Evolutionary conservation across 2,797 vertebrate genomes (phyloP), one percentile per base, ranked within the genome.

Genomic region (Vespertilio murinus): DNA sequence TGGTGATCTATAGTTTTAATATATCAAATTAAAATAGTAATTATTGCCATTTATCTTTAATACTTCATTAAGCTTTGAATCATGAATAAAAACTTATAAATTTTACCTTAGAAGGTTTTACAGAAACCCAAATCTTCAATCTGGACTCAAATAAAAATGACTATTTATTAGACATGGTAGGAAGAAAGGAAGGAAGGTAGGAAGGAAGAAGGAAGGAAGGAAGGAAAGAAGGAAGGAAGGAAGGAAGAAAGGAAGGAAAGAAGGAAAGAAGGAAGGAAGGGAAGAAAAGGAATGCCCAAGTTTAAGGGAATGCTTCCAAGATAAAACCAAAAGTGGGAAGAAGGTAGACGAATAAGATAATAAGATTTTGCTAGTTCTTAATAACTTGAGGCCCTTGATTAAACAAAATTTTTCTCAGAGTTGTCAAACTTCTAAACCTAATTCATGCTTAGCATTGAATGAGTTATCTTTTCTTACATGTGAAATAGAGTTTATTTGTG

Each of bases 371-470:
- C 14, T 64, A 59, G 12, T 73, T 92, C 45, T 81, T 93, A 73
- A 69, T n/a, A 88, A 88, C 5, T 22, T 18, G 14, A 83, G 13
- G 30, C 74, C 42, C 13, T 65, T 83, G 4, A 59, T 87, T 45
- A 84, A 18, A 59, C 18, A 54, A 16, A 56, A 13, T 35, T 87
- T 59, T 70, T 35, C 77, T 38, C 3, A 79, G 23, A 18, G 8
- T 81, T 54, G 9, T 86, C 52, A 87, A 87, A 70, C 30, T 86
- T 89, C 25, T 90, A 81, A 90, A 64, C 6, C n/a, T 64, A 90
- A 74, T 49, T 54, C 10, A 25, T 71, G 20, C 40, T 81, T 82
- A 85, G 52, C 17, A 67, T 78, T 56, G 67, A 23, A 86, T 59
- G 8, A 83, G 4, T 16, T 70, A 47, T 35, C 2, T 52, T 85